phyloP scores from a whole-genome alignment of 2,113 vertebrate species.

The Varanus komodoensis region DNA sequence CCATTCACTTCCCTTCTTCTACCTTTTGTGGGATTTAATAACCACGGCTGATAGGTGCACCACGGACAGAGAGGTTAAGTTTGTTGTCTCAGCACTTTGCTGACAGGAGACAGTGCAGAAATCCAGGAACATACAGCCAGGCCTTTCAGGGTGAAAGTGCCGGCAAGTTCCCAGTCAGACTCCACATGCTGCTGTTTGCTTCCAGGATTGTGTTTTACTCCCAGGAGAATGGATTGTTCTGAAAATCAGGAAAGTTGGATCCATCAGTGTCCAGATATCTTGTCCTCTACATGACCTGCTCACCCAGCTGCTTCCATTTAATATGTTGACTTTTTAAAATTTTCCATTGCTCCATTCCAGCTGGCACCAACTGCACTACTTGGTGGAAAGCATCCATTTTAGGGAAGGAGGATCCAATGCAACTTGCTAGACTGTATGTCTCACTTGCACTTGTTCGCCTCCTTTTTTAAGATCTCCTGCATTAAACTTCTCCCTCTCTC shows the following conservation, averaged over 20 bases:
- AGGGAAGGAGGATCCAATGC: neutral
- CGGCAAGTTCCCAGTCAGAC: neutral
- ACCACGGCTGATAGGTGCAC: constrained; percentile 76
- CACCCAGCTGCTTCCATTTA: neutral
- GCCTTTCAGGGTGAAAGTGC: neutral
- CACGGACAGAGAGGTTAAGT: constrained; percentile 83
- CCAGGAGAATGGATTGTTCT: neutral
- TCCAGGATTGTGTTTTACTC: neutral
- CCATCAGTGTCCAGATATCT: neutral
- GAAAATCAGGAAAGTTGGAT: neutral
- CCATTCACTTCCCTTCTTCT: constrained; percentile 82
- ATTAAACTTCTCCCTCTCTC: too few species aligned
- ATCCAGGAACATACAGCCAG: constrained; percentile 54
- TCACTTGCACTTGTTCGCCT: neutral
- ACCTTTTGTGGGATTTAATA: constrained; percentile 87
- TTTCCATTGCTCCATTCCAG: too few species aligned
- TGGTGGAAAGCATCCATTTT: neutral
- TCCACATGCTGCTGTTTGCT: accelerated
- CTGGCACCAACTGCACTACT: neutral
- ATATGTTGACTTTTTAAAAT: neutral
- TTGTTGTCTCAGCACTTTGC: constrained; percentile 88
- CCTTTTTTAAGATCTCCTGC: too few species aligned
- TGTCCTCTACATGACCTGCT: neutral
- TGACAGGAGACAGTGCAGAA: constrained; percentile 67
- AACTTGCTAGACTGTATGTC: neutral